Conservation (phyloP, 2,888 invertebrate genomes). For the Dastarcus helophoroides region DNA sequence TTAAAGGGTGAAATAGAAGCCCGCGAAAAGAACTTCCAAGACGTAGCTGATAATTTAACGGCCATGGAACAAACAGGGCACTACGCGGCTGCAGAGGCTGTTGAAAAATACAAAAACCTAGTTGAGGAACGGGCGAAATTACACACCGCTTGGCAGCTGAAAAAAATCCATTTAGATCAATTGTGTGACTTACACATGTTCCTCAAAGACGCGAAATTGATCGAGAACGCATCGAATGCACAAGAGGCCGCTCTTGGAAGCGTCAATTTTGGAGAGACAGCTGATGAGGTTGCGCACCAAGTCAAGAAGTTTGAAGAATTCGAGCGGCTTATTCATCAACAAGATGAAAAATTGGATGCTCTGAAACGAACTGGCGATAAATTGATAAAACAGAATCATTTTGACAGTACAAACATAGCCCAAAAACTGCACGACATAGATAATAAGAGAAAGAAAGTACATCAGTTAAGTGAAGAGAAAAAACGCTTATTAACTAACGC, state of each 20-base stretch:
- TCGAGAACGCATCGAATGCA: conserved; percentile 76
- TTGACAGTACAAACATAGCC: conserved; percentile 72
- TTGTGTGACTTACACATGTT: conserved; percentile 90
- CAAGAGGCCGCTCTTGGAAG: conserved; percentile 69
- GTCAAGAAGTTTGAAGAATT: conserved; percentile 92
- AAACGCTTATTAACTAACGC: conserved; percentile 63
- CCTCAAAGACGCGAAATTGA: conserved; percentile 83
- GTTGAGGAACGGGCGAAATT: conserved; percentile 68
- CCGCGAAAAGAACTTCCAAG: conserved; percentile 67
- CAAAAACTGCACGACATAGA: conserved; percentile 64
- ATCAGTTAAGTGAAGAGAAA: conserved; percentile 55
- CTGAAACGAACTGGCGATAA: conserved; percentile 78
- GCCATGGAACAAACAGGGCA: conserved; percentile 76
- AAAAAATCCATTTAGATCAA: conserved; percentile 81
- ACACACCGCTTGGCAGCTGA: conserved; percentile 76
- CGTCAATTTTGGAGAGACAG: conserved; percentile 62
- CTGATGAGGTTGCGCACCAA: conserved; percentile 81
- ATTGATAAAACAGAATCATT: conserved; percentile 81
- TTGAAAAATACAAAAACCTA: conserved; percentile 66
- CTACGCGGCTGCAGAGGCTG: conserved; percentile 66
- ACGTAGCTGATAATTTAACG: conserved; percentile 63
- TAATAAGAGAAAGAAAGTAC: conserved; percentile 54
- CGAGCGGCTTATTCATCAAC: conserved; percentile 76
- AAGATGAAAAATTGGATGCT: conserved; percentile 77
- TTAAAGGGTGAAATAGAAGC: conserved; percentile 81